Conservation (phyloP, 2,113 vertebrate genomes). For the Ctenodactylus gundi region DNA sequence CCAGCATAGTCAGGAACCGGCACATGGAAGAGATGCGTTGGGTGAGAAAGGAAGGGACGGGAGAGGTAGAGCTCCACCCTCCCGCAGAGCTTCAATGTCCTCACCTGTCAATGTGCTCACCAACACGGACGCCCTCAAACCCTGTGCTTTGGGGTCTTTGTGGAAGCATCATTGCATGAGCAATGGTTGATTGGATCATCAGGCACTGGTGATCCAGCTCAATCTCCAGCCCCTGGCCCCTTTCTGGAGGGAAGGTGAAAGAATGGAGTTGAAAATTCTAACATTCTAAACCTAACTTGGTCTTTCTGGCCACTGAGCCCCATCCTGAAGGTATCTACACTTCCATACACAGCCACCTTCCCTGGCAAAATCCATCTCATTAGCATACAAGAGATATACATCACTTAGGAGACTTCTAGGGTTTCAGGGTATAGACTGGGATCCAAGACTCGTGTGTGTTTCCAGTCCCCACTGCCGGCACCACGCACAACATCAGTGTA, state of each 20-base stretch:
- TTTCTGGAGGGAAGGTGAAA: not conserved
- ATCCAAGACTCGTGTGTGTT: not conserved
- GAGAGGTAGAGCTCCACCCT: fast-evolving
- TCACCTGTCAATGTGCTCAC: not conserved
- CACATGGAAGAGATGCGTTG: not conserved
- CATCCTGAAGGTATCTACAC: not conserved
- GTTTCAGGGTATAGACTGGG: not conserved
- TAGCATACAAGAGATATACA: not conserved
- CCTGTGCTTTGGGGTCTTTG: not conserved
- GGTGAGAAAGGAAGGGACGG: too few species aligned
- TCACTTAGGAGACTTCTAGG: not conserved
- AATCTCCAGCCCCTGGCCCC: not conserved
- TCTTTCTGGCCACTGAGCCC: not conserved
- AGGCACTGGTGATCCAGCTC: not conserved
- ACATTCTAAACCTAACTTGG: not conserved
- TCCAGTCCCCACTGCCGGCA: not conserved
- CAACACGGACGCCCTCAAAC: not conserved
- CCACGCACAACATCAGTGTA: not conserved
- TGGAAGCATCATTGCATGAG: not conserved
- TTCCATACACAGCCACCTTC: not conserved
- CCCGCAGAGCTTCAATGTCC: not conserved
- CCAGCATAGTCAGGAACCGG: too few species aligned
- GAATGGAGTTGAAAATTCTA: not conserved
- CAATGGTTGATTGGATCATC: not conserved
- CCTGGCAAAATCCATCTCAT: not conserved